phyloP scores from a whole-genome alignment of 2,888 invertebrate species.

The Drosophila paranaensis region DNA sequence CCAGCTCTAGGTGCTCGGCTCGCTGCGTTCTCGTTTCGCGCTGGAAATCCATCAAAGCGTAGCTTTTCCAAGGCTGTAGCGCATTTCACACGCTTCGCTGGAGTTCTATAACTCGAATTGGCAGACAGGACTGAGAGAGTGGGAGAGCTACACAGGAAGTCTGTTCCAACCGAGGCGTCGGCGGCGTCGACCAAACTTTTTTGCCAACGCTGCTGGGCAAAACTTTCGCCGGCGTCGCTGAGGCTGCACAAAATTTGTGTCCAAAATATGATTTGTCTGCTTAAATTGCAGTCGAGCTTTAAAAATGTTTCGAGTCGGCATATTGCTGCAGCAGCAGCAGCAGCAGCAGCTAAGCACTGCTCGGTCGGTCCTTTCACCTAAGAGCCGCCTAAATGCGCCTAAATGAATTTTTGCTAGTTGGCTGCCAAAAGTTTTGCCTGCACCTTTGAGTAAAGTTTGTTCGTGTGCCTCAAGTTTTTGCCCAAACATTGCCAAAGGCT shows the following conservation, averaged over 20 bases:
- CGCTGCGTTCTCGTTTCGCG: constrained; percentile 46
- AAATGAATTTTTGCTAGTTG: constrained; percentile 77
- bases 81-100: constrained; percentile 79
- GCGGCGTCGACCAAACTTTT: constrained; percentile 56
- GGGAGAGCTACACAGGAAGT: constrained; percentile 41
- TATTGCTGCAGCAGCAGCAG: constrained; percentile 27
- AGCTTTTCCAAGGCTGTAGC: constrained; percentile 61
- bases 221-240: constrained; percentile 67
- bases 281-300: constrained; percentile 61
- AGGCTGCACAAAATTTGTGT: constrained; percentile 72
- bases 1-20: constrained; percentile 23
- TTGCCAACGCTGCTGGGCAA: constrained; percentile 67
- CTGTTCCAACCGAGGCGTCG: constrained; percentile 30
- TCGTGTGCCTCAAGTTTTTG: constrained; percentile 60
- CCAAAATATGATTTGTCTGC: constrained; percentile 69
- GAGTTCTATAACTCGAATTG: constrained; percentile 78
- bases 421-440: constrained; percentile 64
- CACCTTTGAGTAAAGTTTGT: constrained; percentile 70
- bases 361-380: constrained; percentile 34
- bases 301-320: constrained; percentile 52
- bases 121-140: constrained; percentile 51
- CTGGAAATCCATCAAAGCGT: constrained; percentile 67
- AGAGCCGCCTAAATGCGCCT: constrained; percentile 71
- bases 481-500: constrained; percentile 60
- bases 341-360: constrained; percentile 7